Percentiles rank a stretch among this genome's conserved stretches.
Evolutionary conservation across 2,888 invertebrate species (phyloP).

Genomic region (Archips crataeganus): DNA sequence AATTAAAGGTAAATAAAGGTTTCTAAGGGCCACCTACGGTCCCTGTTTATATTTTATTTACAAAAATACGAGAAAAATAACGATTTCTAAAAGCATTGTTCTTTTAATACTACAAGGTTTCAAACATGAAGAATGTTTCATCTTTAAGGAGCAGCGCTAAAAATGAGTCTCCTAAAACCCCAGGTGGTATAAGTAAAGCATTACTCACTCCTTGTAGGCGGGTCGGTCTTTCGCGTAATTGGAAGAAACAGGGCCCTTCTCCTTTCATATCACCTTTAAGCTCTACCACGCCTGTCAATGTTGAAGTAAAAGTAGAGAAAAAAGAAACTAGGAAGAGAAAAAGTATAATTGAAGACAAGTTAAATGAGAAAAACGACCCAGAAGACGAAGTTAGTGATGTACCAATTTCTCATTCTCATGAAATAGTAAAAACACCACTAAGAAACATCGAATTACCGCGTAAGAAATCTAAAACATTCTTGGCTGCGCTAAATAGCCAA

Average conservation of each 20-base stretch:
- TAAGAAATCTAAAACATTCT: conserved; percentile 65
- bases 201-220: conserved; percentile 83
- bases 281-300: conserved; percentile 44
- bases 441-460: conserved; percentile 58
- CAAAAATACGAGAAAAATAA: not conserved
- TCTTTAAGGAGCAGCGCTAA: conserved; percentile 56
- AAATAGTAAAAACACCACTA: conserved; percentile 56
- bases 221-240: conserved; percentile 81
- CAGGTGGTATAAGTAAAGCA: conserved; percentile 82
- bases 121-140: conserved; percentile 63
- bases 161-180: conserved; percentile 75
- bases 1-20: not conserved
- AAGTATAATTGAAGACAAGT: conserved; percentile 43
- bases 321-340: conserved; percentile 62
- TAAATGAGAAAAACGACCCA: conserved; percentile 17
- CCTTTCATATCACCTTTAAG: conserved; percentile 75
- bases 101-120: not conserved
- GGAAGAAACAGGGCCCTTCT: conserved; percentile 68
- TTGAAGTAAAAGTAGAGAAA: conserved; percentile 51
- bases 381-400: conserved; percentile 48
- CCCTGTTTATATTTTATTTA: conserved; percentile 40
- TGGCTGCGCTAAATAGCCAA: conserved; percentile 48
- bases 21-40: not conserved
- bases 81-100: not conserved
- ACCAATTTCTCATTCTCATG: conserved; percentile 29